Percentiles rank a stretch among this genome's conserved stretches.
phyloP scores from a whole-genome alignment of 2,113 vertebrate genomes.

The Myotis yumanensis region DNA sequence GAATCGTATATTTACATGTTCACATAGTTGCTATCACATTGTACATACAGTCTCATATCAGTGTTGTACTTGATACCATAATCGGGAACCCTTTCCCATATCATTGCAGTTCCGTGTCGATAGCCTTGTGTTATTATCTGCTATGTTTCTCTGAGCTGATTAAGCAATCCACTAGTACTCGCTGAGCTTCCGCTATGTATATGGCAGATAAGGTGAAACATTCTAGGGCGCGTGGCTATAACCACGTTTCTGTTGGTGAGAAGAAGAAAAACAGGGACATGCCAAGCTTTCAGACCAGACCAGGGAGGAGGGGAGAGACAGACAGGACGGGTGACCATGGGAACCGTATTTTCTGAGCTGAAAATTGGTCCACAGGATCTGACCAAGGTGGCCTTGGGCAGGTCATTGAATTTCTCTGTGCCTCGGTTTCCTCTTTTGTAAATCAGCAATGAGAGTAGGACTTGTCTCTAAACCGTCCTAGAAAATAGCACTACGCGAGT shows the following conservation, averaged over 20 bases:
- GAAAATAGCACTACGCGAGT: neutral
- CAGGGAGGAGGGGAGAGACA: neutral
- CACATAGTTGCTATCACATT: neutral
- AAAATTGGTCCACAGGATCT: neutral
- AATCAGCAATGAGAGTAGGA: neutral
- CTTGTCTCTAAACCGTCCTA: neutral
- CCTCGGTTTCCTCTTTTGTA: neutral
- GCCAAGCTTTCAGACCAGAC: neutral
- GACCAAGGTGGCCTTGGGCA: neutral
- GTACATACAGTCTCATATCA: neutral
- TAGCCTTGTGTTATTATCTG: neutral
- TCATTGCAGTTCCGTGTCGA: neutral
- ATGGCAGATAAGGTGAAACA: too few relatives aligned
- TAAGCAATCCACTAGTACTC: neutral
- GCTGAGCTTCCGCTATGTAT: neutral
- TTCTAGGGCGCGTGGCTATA: neutral
- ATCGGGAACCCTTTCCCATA: neutral
- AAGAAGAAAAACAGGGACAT: neutral
- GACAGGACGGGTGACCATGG: neutral
- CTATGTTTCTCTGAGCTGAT: neutral
- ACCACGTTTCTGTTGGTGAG: neutral
- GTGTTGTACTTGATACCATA: slow-evolving; percentile 4
- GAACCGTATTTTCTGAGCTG: neutral
- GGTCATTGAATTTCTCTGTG: neutral
- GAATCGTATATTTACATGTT: neutral